Base-by-base conservation (phyloP, 1,140 invertebrate species). In the honey bee (Apis mellifera) region DNA sequence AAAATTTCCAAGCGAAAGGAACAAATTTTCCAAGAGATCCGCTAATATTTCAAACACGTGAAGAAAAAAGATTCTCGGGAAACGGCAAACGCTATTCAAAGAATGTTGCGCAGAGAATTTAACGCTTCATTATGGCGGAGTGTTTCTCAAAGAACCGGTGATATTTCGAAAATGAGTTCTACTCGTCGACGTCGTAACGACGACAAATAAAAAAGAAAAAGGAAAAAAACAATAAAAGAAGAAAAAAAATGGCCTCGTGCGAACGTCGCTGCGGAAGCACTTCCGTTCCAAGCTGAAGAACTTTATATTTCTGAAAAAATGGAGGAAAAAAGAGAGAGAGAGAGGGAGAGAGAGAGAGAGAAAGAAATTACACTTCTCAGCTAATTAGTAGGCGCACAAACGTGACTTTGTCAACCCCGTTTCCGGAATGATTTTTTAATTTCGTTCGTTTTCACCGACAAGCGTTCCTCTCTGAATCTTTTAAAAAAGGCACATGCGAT, bases 381-480 rank as follows among this genome's bases (percentile, higher is more conserved):
- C 62, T 77, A 77, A 77, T 77, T 77, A 77, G 75, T 57, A 48
- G 52, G 15, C 26, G 26, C 64, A 48, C 32, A 57, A 68, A 42
- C 75, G 64, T 66, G 75, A 77, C 75, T 77, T 66, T 77, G 75
- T 77, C 75, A 57, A 54, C 64, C 52, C n/a, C 75, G 75, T 57
- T 77, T 55, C 32, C 12, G 50, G 23, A n/a, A 23, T 66, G 64
- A 68, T 77, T 77, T 77, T 77, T 68, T 68, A 77, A 77, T 57
- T 68, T 48, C 50, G 21, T 77, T 68, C 75, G 21, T 77, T 77
- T 17, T 52, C 1, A 9, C 50, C 48, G 26, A 32, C 75, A 15
- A 68, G 15, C 19, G 59, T 26, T 64, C 13, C 23, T 50, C 48
- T 50, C 26, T 13, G 12, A 32, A 50, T 66, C 62, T 32, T 64